phyloP scores from a whole-genome alignment of 2,888 invertebrate genomes.

The Eustalomyia histrio region DNA sequence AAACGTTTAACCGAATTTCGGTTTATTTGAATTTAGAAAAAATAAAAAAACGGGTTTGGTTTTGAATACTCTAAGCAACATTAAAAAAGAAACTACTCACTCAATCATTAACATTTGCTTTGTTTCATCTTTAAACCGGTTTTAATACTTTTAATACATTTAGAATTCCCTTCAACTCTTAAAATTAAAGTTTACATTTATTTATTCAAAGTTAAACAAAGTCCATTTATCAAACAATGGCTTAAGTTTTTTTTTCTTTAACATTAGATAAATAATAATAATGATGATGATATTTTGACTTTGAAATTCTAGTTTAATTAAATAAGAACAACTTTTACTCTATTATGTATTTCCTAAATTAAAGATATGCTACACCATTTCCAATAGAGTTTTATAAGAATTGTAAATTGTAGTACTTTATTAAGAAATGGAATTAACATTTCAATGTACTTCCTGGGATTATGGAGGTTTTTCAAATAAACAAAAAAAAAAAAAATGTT shows the following conservation, averaged over 20 bases:
- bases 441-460: no score
- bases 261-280: background rate
- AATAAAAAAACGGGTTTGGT: no score
- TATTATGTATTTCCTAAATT: background rate
- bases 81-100: background rate
- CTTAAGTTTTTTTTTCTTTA: background rate
- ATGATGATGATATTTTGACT: background rate
- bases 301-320: slow-evolving; percentile 7
- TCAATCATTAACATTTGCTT: background rate
- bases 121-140: background rate
- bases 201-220: no score
- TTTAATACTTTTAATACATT: background rate
- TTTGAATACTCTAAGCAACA: no score
- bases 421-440: no score
- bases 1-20: no score
- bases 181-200: background rate
- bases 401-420: no score
- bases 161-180: background rate
- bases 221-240: no score
- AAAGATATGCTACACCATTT: background rate
- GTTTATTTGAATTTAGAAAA: no score
- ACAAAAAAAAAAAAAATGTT: no score
- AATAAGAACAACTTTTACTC: slow-evolving; percentile 1
- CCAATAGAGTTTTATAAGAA: background rate
- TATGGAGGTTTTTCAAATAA: no score